phyloP scores from a whole-genome alignment of 2,797 vertebrate species.

The Crax fasciolata region DNA sequence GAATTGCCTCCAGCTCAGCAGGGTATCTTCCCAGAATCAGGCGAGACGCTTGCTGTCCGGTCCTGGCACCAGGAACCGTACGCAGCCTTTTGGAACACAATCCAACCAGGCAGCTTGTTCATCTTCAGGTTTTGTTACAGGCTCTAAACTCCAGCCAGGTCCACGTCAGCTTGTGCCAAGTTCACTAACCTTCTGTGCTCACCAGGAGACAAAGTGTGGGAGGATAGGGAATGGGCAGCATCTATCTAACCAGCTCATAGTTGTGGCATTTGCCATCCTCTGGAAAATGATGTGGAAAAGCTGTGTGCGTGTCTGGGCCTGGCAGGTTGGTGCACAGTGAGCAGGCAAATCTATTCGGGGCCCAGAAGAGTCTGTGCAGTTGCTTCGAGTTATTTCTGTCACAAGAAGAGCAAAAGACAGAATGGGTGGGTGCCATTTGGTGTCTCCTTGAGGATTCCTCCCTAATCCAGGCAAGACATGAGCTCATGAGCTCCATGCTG shows the following conservation, averaged over 20 bases:
- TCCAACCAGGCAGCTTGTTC: not conserved
- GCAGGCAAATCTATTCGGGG: not conserved
- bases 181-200: not conserved
- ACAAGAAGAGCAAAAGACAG: not conserved
- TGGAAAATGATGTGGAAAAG: not conserved
- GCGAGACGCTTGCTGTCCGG: rapidly evolving
- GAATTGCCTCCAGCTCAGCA: conserved; percentile 8
- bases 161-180: not conserved
- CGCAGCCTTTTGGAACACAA: not conserved
- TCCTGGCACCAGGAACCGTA: rapidly evolving
- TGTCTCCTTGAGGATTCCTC: conserved; percentile 3
- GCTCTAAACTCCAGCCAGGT: not conserved
- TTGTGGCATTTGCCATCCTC: not conserved
- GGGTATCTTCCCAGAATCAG: conserved; percentile 38
- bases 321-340: not conserved
- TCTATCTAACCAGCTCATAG: not conserved
- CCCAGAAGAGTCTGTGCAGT: not conserved
- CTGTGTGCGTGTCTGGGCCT: not conserved
- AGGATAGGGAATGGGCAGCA: not conserved
- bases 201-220: rapidly evolving
- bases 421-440: not conserved
- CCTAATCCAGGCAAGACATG: conserved; percentile 1
- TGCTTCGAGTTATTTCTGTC: not conserved
- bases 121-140: not conserved
- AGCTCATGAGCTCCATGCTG: not conserved